Evolutionary conservation across 2,113 vertebrate genomes (phyloP).

Genomic region (Platichthys flesus): DNA sequence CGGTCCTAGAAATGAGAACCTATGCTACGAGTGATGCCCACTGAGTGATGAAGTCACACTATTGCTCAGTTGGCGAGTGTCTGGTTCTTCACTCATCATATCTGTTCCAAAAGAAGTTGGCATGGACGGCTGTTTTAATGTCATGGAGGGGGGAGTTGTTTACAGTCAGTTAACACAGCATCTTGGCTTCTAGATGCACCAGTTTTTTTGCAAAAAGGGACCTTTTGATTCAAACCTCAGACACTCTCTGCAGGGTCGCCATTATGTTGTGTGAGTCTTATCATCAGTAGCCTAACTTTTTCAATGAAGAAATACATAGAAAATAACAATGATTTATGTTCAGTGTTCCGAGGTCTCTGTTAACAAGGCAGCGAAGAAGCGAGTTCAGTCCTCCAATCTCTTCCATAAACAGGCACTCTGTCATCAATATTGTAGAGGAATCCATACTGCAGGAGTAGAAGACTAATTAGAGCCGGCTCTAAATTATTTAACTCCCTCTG

Average conservation of each 20-base stretch:
- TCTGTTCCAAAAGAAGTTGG: too few relatives aligned
- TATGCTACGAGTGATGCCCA: too few relatives aligned
- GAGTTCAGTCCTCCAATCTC: slow-evolving; percentile 60
- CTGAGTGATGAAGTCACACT: too few relatives aligned
- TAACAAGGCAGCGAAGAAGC: slow-evolving; percentile 50
- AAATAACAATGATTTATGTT: slow-evolving; percentile 34
- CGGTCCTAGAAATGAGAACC: too few relatives aligned
- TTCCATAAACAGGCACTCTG: slow-evolving; percentile 84
- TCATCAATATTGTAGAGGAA: slow-evolving; percentile 98
- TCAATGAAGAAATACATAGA: neutral
- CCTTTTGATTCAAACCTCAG: neutral
- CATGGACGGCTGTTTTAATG: too few relatives aligned
- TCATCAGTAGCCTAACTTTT: neutral
- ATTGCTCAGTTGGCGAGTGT: too few relatives aligned
- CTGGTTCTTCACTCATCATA: too few relatives aligned
- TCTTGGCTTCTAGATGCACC: too few relatives aligned
- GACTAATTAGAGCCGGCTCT: slow-evolving; percentile 99
- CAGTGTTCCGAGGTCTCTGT: slow-evolving; percentile 41
- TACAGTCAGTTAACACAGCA: too few relatives aligned
- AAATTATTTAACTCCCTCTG: slow-evolving; percentile 99
- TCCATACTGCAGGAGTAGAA: slow-evolving; percentile 96
- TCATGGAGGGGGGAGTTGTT: too few relatives aligned
- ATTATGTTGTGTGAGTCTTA: neutral
- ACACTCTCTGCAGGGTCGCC: neutral
- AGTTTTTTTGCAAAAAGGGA: too few relatives aligned